These are phyloP conservation scores for Artemisiospiza belli DNA, from an alignment of 2,113 vertebrate species.

Conservation along the genomic window DNA sequence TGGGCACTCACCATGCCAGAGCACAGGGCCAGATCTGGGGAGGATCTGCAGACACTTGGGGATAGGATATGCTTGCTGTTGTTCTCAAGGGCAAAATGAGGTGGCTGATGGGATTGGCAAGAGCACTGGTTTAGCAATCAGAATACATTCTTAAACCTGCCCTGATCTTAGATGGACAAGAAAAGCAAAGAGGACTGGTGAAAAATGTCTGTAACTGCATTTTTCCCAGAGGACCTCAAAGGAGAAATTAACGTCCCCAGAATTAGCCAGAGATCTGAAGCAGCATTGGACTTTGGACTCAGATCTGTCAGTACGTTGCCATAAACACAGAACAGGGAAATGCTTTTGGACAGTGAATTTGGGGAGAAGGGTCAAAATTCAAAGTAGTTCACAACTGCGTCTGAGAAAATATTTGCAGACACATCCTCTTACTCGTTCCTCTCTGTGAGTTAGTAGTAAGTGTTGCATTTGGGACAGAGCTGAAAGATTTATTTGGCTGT, in stretches of 20 bases:
- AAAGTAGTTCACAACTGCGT: neutral
- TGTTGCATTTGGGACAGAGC: neutral
- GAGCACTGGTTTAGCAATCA: neutral
- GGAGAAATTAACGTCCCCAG: neutral
- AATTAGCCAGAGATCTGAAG: neutral
- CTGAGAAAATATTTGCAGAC: neutral
- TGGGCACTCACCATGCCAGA: neutral
- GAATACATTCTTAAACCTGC: neutral
- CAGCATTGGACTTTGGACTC: neutral
- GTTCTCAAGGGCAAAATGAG: neutral
- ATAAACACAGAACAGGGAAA: neutral
- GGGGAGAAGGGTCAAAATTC: neutral
- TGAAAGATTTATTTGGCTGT: conserved; percentile 28
- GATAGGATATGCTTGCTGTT: neutral
- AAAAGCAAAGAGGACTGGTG: neutral
- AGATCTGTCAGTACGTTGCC: neutral
- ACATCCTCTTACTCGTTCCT: neutral
- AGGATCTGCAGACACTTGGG: neutral
- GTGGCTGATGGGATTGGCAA: neutral
- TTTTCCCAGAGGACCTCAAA: neutral
- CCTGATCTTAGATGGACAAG: neutral
- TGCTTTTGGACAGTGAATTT: neutral
- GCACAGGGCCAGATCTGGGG: neutral
- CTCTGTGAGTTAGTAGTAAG: neutral
- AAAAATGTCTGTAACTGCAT: neutral